Evolutionary conservation across 2,888 invertebrate species (phyloP).

Genomic region (Apomyelois bistriatella): DNA sequence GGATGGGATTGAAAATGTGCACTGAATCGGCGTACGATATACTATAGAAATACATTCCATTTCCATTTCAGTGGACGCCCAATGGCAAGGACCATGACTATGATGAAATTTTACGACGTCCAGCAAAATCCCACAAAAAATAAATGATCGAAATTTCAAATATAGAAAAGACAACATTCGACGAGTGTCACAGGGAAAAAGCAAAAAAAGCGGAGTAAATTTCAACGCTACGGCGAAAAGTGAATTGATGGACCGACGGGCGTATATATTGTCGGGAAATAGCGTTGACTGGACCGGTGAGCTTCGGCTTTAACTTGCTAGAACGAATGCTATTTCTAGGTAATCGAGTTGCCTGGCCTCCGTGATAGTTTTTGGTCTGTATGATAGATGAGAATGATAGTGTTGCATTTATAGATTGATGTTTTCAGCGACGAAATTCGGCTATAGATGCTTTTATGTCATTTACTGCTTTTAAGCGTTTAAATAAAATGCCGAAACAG

Average conservation of each 20-base stretch:
- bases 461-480: not conserved
- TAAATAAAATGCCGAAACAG: no score
- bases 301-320: not conserved
- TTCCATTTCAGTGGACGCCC: no score
- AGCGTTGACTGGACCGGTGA: not conserved
- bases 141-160: not conserved
- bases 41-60: no score
- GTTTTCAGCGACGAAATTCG: not conserved
- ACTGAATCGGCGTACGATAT: no score
- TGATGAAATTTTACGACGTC: not conserved
- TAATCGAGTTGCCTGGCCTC: constrained; percentile 2
- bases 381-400: not conserved
- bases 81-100: no score
- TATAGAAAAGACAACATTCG: constrained; percentile 1
- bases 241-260: constrained; percentile 13
- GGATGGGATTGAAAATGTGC: no score
- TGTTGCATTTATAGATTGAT: not conserved
- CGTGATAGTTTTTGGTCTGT: not conserved
- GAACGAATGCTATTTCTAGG: not conserved
- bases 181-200: constrained; percentile 2
- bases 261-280: not conserved
- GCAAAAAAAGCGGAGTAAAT: constrained; percentile 1
- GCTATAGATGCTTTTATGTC: not conserved
- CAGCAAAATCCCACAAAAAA: not conserved
- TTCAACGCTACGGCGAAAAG: constrained; percentile 7